These are phyloP conservation scores for human (Homo sapiens) DNA, from an alignment of 2,113 vertebrate species.

Conservation along the genomic window GRCh38 chr20:20492001-20492500, in stretches of 20 bases:
- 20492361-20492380: conserved; percentile 1
- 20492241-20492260: not conserved
- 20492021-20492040: conserved; percentile 70
- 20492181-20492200: conserved; percentile 35
- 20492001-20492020: conserved; percentile 77
- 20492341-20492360: conserved; percentile 24
- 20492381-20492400: conserved; percentile 74
- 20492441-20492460: conserved; percentile 76
- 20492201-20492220: conserved; percentile 46
- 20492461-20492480: conserved; percentile 80
- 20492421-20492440: conserved; percentile 68
- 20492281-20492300: not conserved
- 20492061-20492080: conserved; percentile 75
- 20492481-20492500: conserved; percentile 83
- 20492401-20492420: conserved; percentile 73
- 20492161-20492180: conserved; percentile 27
- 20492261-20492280: conserved; percentile 42
- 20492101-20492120: conserved; percentile 75
- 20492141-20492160: conserved; percentile 63
- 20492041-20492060: conserved; percentile 80
- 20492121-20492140: conserved; percentile 64
- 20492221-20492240: conserved; percentile 69
- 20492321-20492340: not conserved
- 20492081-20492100: conserved; percentile 77
- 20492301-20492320: conserved; percentile 22